Evolutionary conservation across 1,140 invertebrate species (phyloP).

Genomic region (Trichonephila clavipes): DNA sequence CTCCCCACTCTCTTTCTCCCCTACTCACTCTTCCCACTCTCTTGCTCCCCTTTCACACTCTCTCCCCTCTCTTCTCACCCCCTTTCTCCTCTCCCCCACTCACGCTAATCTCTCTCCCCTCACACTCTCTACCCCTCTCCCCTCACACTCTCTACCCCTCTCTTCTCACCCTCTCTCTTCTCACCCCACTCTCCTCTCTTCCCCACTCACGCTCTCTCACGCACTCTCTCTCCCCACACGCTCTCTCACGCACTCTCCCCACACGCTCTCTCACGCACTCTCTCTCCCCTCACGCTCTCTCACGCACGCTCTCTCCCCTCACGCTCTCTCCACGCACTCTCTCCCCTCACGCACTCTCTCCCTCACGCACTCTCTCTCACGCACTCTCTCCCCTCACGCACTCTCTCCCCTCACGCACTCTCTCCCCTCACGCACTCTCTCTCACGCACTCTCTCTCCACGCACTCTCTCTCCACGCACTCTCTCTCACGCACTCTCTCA

Average conservation of each 20-base stretch:
- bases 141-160: background rate
- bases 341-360: background rate
- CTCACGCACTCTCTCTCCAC: background rate
- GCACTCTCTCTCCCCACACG: too few species aligned
- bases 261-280: accelerated
- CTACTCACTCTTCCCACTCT: background rate
- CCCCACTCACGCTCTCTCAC: background rate
- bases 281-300: background rate
- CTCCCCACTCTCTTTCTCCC: background rate
- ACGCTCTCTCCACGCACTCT: background rate
- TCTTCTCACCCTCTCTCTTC: too few species aligned
- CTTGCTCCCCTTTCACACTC: background rate
- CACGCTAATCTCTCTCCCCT: too few species aligned
- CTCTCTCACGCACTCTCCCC: too few species aligned
- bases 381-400: too few species aligned
- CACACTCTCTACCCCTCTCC: accelerated
- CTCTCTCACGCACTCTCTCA: too few species aligned
- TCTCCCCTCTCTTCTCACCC: background rate
- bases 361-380: too few species aligned
- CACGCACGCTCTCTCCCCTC: accelerated
- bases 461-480: too few species aligned
- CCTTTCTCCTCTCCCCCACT: too few species aligned
- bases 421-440: too few species aligned
- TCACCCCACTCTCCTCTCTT: background rate
- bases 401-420: too few species aligned